A percentile compares a stretch with the other conserved stretches of the same genome.
phyloP scores from a whole-genome alignment of 2,888 invertebrate genomes.

The Phytoseiulus persimilis region DNA sequence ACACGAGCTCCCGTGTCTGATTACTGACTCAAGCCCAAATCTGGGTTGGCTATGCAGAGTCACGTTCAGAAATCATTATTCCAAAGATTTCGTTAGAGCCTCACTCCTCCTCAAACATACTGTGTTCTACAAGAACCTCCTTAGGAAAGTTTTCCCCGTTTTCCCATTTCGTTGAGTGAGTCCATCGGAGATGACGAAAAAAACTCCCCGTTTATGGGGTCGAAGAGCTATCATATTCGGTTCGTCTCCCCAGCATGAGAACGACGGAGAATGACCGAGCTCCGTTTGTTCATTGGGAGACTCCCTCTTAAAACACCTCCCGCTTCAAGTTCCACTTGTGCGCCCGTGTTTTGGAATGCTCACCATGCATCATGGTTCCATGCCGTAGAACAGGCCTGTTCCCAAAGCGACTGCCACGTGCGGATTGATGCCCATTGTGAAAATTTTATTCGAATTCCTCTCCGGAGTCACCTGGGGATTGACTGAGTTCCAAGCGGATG shows the following conservation, averaged over 20 bases:
- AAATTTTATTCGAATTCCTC: conserved; percentile 38
- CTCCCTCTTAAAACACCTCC: neutral
- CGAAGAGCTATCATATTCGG: neutral
- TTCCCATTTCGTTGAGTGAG: too few relatives aligned
- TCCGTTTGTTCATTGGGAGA: too few relatives aligned
- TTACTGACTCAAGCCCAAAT: too few relatives aligned
- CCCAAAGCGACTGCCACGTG: neutral
- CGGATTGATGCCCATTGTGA: neutral
- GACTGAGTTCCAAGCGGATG: conserved; percentile 36
- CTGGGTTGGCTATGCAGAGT: too few relatives aligned
- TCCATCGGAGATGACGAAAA: neutral
- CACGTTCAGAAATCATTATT: too few relatives aligned
- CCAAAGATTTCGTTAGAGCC: too few relatives aligned
- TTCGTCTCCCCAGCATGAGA: neutral
- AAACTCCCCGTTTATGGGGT: neutral
- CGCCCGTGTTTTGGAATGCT: neutral
- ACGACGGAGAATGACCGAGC: neutral
- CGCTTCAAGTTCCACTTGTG: neutral
- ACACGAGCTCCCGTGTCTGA: neutral
- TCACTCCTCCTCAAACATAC: too few relatives aligned
- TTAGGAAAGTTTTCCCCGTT: too few relatives aligned
- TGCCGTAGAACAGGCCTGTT: neutral
- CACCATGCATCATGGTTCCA: neutral
- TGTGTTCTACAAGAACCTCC: too few relatives aligned
- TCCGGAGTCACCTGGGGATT: conserved; percentile 27